Conservation (phyloP, 2,113 vertebrate genomes). For the Dicaeum eximium region DNA sequence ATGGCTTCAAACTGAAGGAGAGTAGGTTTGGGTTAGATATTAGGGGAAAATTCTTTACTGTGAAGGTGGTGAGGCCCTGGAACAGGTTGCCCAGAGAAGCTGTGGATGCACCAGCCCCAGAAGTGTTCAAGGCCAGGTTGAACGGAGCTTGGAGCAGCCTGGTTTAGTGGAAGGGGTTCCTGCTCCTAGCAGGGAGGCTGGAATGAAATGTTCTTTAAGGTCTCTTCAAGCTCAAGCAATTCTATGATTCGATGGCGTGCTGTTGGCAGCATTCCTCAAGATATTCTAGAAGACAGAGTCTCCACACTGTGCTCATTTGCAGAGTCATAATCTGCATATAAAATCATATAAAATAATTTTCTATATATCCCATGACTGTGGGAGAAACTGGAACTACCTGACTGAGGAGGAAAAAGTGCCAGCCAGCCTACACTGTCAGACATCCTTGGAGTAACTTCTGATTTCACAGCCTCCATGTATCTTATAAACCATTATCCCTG, state of each 20-base stretch:
- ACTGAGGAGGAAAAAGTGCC: background rate
- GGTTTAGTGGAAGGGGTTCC: background rate
- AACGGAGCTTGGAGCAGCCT: background rate
- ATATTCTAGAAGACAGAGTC: background rate
- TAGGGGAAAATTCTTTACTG: background rate
- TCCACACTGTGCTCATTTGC: background rate
- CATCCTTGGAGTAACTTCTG: background rate
- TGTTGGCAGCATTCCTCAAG: background rate
- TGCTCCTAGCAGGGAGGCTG: background rate
- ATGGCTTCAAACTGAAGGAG: background rate
- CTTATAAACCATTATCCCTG: background rate
- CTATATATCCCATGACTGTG: background rate
- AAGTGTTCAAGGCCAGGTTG: background rate
- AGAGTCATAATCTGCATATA: background rate
- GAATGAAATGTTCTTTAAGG: background rate
- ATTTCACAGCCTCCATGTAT: background rate
- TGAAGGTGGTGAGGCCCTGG: background rate
- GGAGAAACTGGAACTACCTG: background rate
- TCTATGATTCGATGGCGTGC: background rate
- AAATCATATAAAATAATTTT: background rate
- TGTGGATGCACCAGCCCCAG: background rate
- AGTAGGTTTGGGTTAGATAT: background rate
- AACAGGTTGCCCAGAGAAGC: background rate
- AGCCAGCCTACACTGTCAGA: background rate
- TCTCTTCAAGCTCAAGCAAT: background rate